These are phyloP conservation scores for Amaurobius ferox DNA, from an alignment of 2,888 invertebrate genomes.

Conservation along the genomic window DNA sequence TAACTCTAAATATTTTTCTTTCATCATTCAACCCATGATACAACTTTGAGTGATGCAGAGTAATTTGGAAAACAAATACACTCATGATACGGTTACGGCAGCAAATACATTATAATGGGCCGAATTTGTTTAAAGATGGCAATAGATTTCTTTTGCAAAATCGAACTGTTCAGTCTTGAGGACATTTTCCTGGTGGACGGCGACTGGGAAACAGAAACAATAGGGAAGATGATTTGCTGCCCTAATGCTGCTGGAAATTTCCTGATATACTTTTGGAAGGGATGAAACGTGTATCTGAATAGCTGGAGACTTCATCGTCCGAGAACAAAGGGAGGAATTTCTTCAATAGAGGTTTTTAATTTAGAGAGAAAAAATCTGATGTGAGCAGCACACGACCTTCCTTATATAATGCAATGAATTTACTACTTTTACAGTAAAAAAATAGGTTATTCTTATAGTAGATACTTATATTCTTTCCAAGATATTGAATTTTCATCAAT, in stretches of 20 bases:
- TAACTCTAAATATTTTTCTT: too few species aligned
- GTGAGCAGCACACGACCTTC: too few species aligned
- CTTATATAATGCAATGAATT: too few species aligned
- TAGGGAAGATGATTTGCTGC: neutral
- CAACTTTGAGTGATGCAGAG: too few species aligned
- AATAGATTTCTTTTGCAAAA: neutral
- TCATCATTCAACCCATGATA: too few species aligned
- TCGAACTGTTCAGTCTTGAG: neutral
- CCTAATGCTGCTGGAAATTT: neutral
- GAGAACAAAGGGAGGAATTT: too few species aligned
- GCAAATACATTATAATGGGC: neutral
- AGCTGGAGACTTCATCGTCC: neutral
- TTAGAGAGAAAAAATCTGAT: too few species aligned
- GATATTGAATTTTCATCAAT: too few species aligned
- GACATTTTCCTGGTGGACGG: neutral
- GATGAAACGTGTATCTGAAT: neutral
- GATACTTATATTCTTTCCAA: too few species aligned
- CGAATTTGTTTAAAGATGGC: neutral
- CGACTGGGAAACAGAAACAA: neutral
- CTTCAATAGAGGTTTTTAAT: too few species aligned
- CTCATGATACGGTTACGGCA: neutral
- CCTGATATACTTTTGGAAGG: neutral
- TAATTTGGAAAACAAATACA: neutral
- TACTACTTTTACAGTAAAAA: too few species aligned
- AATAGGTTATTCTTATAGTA: too few species aligned